phyloP scores from a whole-genome alignment of 2,888 invertebrate species.

The Hetaerina titia region DNA sequence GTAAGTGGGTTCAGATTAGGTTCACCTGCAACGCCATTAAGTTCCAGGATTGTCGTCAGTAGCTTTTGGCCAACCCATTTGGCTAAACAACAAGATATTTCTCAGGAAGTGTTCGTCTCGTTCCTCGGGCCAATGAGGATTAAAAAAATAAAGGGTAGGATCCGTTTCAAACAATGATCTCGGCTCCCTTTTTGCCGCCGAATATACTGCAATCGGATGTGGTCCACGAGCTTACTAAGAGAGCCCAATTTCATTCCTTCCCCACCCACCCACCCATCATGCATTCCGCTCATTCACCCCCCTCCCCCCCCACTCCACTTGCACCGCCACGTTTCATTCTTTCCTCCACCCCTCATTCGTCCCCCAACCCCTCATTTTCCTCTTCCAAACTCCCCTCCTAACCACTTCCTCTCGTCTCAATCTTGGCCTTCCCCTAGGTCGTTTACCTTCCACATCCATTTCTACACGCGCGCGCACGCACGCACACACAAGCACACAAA shows the following conservation, averaged over 20 bases:
- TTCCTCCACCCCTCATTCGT: neutral
- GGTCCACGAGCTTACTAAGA: neutral
- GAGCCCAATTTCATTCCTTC: constrained; percentile 42
- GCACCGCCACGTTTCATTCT: neutral
- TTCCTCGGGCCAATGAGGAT: neutral
- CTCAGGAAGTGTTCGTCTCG: neutral
- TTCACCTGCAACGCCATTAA: too few species aligned
- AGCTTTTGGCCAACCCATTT: neutral
- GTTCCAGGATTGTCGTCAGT: too few species aligned
- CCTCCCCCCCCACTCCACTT: neutral
- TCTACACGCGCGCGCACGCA: neutral
- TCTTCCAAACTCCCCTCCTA: neutral
- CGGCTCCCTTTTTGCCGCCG: constrained; percentile 3
- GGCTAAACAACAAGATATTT: too few species aligned
- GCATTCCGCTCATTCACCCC: neutral
- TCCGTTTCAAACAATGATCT: neutral
- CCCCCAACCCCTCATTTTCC: neutral
- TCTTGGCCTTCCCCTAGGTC: constrained; percentile 32
- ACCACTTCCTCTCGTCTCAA: constrained; percentile 51
- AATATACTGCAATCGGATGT: constrained; percentile 10
- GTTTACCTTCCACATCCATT: constrained; percentile 25
- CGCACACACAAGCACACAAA: neutral
- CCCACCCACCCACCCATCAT: neutral
- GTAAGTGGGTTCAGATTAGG: too few species aligned
- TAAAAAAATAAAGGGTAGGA: neutral